Conservation (phyloP, 2,797 vertebrate species). For the Parotocinclus haroldoi region DNA sequence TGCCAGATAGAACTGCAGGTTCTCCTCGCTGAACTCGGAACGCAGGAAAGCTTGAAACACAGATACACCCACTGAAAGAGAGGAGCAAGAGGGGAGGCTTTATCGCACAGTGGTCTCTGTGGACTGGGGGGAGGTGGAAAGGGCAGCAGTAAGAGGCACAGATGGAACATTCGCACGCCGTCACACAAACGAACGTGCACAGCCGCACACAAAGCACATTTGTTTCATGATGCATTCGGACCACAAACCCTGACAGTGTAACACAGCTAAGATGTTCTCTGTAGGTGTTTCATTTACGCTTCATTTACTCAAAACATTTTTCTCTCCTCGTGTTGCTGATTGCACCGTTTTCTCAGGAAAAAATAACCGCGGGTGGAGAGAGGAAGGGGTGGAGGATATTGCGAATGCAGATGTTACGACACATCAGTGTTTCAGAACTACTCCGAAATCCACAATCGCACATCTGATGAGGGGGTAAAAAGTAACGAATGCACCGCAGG, state of each 20-base stretch:
- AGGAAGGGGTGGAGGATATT: conserved; percentile 6
- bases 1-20: conserved; percentile 79
- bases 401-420: conserved; percentile 38
- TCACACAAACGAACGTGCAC: conserved; percentile 9
- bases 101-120: conserved; percentile 1
- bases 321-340: background rate
- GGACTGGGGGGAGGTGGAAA: conserved; percentile 3
- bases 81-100: conserved; percentile 4
- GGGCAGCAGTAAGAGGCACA: background rate
- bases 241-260: no score
- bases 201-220: background rate
- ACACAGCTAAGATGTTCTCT: no score
- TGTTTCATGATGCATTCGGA: background rate
- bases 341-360: conserved; percentile 31
- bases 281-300: background rate
- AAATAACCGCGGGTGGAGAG: conserved; percentile 16
- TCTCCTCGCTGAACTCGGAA: conserved; percentile 81
- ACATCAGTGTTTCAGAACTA: conserved; percentile 31
- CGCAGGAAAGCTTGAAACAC: conserved; percentile 77
- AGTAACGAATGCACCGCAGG: no score
- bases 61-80: conserved; percentile 63
- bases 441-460: no score
- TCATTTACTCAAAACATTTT: background rate
- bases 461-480: no score
- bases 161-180: conserved; percentile 33